A percentile compares a stretch with the other conserved stretches of the same genome.
Evolutionary conservation across 2,888 invertebrate genomes (phyloP).

Genomic region (Rhyacophila evoluta): DNA sequence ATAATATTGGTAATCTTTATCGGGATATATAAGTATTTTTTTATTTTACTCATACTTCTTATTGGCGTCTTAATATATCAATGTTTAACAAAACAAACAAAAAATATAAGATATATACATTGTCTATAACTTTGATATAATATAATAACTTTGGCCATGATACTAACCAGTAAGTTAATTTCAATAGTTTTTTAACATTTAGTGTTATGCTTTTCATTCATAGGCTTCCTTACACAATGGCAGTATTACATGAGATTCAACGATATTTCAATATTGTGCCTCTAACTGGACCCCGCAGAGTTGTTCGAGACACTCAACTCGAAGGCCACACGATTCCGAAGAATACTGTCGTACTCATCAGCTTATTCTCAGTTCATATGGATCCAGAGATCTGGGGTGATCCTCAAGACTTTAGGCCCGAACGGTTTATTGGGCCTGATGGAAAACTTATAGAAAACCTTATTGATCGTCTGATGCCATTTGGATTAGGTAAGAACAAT

Average conservation of each 20-base stretch:
- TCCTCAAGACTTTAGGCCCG: constrained; percentile 74
- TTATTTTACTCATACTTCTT: no score
- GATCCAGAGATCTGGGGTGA: constrained; percentile 72
- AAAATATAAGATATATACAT: no score
- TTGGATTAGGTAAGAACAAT: constrained; percentile 62
- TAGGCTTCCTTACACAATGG: constrained; percentile 69
- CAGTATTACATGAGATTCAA: constrained; percentile 71
- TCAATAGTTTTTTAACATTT: no score
- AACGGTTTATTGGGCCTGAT: constrained; percentile 70
- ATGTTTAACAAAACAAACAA: no score
- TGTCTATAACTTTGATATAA: no score
- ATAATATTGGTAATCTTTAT: no score
- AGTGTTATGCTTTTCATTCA: no score
- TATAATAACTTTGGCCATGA: no score
- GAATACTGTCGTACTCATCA: constrained; percentile 68
- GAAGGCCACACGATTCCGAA: constrained; percentile 66
- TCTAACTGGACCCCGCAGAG: constrained; percentile 68
- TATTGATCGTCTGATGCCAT: constrained; percentile 60
- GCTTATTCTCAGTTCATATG: constrained; percentile 70
- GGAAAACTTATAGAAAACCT: constrained; percentile 57
- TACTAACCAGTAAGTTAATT: no score
- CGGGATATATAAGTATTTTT: no score
- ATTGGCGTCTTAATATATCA: no score
- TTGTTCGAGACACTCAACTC: constrained; percentile 61
- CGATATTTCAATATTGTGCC: constrained; percentile 70